Conservation (phyloP, 2,888 invertebrate species). For the Tiphia femorata region DNA sequence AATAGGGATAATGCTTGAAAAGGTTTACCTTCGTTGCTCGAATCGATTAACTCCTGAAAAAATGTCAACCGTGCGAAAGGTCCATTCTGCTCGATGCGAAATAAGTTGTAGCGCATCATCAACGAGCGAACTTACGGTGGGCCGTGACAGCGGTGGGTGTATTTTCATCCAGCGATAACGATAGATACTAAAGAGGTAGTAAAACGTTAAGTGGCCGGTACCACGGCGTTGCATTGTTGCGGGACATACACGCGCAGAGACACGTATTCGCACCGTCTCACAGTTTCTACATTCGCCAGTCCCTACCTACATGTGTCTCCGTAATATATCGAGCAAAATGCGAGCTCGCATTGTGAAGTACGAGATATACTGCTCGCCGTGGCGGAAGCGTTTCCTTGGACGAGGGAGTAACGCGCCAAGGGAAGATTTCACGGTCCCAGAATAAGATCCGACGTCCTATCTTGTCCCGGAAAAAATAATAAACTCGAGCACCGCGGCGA, state of each 20-base stretch:
- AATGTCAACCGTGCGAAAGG: too few species aligned
- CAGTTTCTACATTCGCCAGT: conserved; percentile 19
- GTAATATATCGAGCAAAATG: conserved; percentile 31
- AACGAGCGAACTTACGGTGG: too few species aligned
- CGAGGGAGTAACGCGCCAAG: not conserved
- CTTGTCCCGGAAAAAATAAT: too few species aligned
- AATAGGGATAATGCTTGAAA: too few species aligned
- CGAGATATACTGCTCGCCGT: conserved; percentile 12
- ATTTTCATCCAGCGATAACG: conserved; percentile 18
- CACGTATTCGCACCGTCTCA: not conserved
- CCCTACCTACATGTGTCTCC: conserved; percentile 20
- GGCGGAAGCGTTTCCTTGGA: conserved; percentile 6
- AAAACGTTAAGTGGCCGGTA: conserved; percentile 35
- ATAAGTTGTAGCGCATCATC: too few species aligned
- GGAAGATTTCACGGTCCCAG: conserved; percentile 8
- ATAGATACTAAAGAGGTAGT: conserved; percentile 23
- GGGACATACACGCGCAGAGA: conserved; percentile 1
- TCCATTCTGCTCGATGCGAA: too few species aligned
- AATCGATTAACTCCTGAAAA: too few species aligned
- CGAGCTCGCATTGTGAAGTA: conserved; percentile 24
- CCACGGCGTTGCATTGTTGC: conserved; percentile 14
- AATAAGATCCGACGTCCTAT: not conserved
- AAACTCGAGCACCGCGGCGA: too few species aligned
- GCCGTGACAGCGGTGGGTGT: not conserved
- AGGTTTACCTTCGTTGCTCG: too few species aligned